Conservation (phyloP, 2,113 vertebrate species). For the Struthidea cinerea region DNA sequence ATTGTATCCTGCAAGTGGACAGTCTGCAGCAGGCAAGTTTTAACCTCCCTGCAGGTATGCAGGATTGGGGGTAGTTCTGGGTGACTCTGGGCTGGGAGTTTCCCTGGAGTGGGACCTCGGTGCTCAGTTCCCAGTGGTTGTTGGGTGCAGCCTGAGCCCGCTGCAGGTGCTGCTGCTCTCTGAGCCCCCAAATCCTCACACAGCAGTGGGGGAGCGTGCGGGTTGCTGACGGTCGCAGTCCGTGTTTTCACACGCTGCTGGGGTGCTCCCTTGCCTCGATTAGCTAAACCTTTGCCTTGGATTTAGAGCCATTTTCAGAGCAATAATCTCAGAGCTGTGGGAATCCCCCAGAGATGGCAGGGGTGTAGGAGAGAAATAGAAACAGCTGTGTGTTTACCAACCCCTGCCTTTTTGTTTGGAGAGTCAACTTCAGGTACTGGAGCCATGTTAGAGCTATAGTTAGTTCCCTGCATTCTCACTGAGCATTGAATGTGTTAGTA, state of each 20-base stretch:
- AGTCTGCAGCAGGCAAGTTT: not conserved
- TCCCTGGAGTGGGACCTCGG: fast-evolving
- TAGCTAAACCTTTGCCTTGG: not conserved
- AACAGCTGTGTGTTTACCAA: not conserved
- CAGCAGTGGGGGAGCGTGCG: not conserved
- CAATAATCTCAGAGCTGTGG: not conserved
- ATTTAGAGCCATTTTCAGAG: not conserved
- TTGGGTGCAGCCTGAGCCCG: not conserved
- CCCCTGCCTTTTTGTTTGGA: not conserved
- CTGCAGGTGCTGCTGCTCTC: not conserved
- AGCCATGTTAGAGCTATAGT: not conserved
- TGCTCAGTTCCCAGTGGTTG: not conserved
- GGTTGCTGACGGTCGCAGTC: not conserved
- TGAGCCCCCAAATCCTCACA: not conserved
- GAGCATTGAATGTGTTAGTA: not conserved
- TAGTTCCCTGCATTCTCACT: not conserved
- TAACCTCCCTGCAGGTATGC: not conserved
- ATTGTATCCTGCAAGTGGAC: not conserved
- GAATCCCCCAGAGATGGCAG: not conserved
- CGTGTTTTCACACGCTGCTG: fast-evolving
- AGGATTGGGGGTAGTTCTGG: not conserved
- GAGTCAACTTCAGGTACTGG: not conserved
- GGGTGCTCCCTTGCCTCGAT: not conserved
- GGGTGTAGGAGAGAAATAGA: not conserved
- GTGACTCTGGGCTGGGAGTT: not conserved